Percentiles rank a stretch among this genome's conserved stretches.
Conservation (phyloP, 2,113 vertebrate species). For the Rhegmatorhina hoffmannsi region DNA sequence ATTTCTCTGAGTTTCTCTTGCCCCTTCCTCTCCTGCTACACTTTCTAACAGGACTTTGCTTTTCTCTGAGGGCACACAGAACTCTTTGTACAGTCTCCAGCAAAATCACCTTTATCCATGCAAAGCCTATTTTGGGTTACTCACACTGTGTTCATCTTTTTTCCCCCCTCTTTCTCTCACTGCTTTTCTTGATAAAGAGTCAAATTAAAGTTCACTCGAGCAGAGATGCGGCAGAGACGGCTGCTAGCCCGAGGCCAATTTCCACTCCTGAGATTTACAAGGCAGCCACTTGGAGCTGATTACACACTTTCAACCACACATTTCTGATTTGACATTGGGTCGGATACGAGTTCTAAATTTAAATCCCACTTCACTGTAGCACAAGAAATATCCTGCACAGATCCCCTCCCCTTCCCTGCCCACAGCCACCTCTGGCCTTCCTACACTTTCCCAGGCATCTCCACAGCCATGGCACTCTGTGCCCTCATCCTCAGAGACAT, state of each 20-base stretch:
- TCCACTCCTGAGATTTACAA: slow-evolving; percentile 60
- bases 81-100: neutral
- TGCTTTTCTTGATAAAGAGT: slow-evolving; percentile 58
- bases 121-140: neutral
- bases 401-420: neutral
- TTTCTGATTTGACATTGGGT: slow-evolving; percentile 50
- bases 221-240: slow-evolving; percentile 6
- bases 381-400: accelerated
- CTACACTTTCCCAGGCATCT: neutral
- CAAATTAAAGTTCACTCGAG: slow-evolving; percentile 56
- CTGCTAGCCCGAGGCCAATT: slow-evolving; percentile 55
- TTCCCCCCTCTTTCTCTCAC: neutral
- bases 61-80: neutral
- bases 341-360: slow-evolving; percentile 10
- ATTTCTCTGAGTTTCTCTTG: neutral
- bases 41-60: neutral
- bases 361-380: neutral
- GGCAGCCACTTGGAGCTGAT: slow-evolving; percentile 56
- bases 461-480: neutral
- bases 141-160: neutral
- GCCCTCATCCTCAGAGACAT: neutral
- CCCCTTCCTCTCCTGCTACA: neutral
- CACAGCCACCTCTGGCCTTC: neutral
- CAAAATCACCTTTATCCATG: slow-evolving; percentile 14
- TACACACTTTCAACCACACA: slow-evolving; percentile 17